phyloP scores from a whole-genome alignment of 2,113 vertebrate species.

The Cryptotis parvus region DNA sequence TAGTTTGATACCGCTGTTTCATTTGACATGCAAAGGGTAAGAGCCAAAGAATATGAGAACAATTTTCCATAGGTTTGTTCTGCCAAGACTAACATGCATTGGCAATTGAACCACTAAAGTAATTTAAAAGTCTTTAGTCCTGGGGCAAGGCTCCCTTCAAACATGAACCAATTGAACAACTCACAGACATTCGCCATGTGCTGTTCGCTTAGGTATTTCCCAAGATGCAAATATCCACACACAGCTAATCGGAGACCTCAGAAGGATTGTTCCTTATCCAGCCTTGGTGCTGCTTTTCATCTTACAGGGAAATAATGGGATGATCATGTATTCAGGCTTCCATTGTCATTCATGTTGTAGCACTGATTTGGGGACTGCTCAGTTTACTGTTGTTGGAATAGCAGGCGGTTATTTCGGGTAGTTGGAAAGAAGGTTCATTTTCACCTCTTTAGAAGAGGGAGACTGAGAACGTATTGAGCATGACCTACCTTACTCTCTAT shows the following conservation, averaged over 20 bases:
- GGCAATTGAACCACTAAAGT: neutral
- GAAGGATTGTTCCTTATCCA: neutral
- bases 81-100: constrained; percentile 59
- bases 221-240: neutral
- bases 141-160: neutral
- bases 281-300: neutral
- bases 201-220: neutral
- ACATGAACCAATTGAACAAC: neutral
- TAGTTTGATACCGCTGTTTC: constrained; percentile 57
- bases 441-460: neutral
- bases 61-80: constrained; percentile 55
- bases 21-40: constrained; percentile 54
- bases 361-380: neutral
- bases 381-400: neutral
- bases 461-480: neutral
- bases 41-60: constrained; percentile 66
- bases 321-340: neutral
- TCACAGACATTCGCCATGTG: neutral
- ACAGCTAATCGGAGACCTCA: neutral
- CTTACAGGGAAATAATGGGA: neutral
- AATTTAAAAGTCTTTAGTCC: constrained; percentile 12
- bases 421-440: constrained; percentile 27
- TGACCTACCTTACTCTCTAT: neutral
- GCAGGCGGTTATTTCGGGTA: neutral
- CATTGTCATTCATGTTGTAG: neutral